Percentiles rank a stretch among this genome's conserved stretches.
phyloP scores from a whole-genome alignment of 2,113 vertebrate genomes.

The Rhagologus leucostigma region DNA sequence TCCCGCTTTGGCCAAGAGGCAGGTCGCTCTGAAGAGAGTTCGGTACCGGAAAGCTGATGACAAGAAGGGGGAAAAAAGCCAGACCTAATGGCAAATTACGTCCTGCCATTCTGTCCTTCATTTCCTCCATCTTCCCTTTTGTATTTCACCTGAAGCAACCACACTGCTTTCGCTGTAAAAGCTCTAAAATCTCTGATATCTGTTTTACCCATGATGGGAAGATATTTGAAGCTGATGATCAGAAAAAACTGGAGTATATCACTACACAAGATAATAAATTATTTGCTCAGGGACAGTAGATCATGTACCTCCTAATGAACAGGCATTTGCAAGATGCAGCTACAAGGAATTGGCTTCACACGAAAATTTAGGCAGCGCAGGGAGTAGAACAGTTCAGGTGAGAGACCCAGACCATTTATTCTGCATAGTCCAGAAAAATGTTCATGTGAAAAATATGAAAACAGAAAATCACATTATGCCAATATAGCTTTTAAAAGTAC shows the following conservation, averaged over 20 bases:
- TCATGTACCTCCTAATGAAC: background rate
- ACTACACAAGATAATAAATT: background rate
- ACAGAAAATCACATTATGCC: background rate
- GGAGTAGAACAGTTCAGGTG: background rate
- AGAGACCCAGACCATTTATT: background rate
- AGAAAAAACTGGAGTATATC: background rate
- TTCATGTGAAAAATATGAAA: background rate
- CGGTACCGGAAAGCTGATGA: background rate
- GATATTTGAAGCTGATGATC: background rate
- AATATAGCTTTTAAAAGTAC: background rate
- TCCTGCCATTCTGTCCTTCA: background rate
- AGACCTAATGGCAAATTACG: background rate
- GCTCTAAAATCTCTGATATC: rapidly evolving
- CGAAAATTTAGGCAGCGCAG: rapidly evolving
- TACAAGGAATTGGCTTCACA: background rate
- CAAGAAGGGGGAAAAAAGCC: rapidly evolving
- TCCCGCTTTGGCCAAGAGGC: rapidly evolving
- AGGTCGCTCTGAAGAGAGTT: rapidly evolving
- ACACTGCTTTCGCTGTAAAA: background rate
- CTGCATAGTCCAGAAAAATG: background rate
- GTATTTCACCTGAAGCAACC: background rate
- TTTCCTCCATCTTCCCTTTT: background rate
- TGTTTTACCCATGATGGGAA: background rate
- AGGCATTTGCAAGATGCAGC: background rate
- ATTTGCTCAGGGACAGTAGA: background rate